Percentiles rank a stretch among this genome's conserved stretches.
Conservation (phyloP, 2,888 invertebrate genomes). For the Apodemia duryi region DNA sequence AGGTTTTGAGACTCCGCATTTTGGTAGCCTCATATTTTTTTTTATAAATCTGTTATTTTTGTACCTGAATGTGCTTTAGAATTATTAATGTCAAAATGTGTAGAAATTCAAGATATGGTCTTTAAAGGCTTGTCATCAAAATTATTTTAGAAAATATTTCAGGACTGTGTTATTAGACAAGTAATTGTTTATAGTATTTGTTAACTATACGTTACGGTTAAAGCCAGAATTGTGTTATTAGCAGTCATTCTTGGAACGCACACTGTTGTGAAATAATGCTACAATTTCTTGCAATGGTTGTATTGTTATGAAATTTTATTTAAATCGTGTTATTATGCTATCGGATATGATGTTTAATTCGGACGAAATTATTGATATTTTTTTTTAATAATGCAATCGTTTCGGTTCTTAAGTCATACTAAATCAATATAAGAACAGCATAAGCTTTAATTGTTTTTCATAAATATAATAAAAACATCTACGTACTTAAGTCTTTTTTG, state of each 20-base stretch:
- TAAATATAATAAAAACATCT: too few species aligned
- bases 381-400: too few species aligned
- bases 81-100: slow-evolving; percentile 22
- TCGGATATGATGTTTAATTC: too few species aligned
- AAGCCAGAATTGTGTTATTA: slow-evolving; percentile 2
- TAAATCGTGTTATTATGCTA: too few species aligned
- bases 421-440: too few species aligned
- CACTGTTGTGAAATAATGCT: too few species aligned
- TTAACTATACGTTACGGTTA: slow-evolving; percentile 14
- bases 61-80: slow-evolving; percentile 48
- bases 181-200: slow-evolving; percentile 49
- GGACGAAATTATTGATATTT: too few species aligned
- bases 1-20: not conserved
- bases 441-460: too few species aligned
- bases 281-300: too few species aligned
- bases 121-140: slow-evolving; percentile 31
- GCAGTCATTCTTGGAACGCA: not conserved
- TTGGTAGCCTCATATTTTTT: not conserved
- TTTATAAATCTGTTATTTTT: slow-evolving; percentile 39
- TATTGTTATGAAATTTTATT: too few species aligned
- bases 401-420: too few species aligned
- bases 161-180: slow-evolving; percentile 72
- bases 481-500: too few species aligned
- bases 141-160: slow-evolving; percentile 50
- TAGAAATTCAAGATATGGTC: slow-evolving; percentile 3